A percentile compares a stretch with the other conserved stretches of the same genome.
Conservation (phyloP, 2,797 vertebrate genomes). For the Enteromius afrohamiltoni region DNA sequence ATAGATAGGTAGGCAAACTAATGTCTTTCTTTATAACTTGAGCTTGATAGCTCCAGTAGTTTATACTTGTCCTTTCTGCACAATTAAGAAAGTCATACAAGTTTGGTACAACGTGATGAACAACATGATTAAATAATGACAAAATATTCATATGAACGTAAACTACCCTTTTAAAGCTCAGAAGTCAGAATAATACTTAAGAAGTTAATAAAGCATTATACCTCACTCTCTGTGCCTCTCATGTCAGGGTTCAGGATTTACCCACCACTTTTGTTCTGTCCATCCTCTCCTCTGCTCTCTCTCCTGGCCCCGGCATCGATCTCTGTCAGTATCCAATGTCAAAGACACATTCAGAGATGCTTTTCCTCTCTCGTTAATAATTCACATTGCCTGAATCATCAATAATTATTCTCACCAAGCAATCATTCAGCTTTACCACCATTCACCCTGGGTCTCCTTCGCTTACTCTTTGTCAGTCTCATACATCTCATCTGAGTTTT, state of each 20-base stretch:
- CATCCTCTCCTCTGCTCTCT: slow-evolving; percentile 51
- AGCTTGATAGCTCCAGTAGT: background rate
- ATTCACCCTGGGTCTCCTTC: slow-evolving; percentile 58
- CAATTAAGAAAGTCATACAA: background rate
- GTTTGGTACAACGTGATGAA: background rate
- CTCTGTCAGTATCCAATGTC: slow-evolving; percentile 83
- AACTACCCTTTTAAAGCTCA: background rate
- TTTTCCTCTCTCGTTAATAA: slow-evolving; percentile 83
- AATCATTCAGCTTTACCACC: slow-evolving; percentile 81
- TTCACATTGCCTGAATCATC: slow-evolving; percentile 84
- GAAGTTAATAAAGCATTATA: background rate
- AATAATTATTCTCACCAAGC: slow-evolving; percentile 83
- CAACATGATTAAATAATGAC: background rate
- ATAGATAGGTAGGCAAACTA: background rate
- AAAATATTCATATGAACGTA: background rate
- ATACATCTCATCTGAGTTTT: slow-evolving; percentile 40
- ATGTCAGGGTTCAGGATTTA: slow-evolving; percentile 38
- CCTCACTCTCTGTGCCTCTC: slow-evolving; percentile 13
- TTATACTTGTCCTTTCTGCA: background rate
- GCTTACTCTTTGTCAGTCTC: slow-evolving; percentile 49
- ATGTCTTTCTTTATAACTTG: background rate
- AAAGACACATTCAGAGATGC: slow-evolving; percentile 82
- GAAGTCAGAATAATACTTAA: background rate
- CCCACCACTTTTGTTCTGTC: slow-evolving; percentile 49
- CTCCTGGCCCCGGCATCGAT: slow-evolving; percentile 72